These are phyloP conservation scores for Bombus polaris DNA, from an alignment of 1,140 invertebrate species.

Conservation along the genomic window DNA sequence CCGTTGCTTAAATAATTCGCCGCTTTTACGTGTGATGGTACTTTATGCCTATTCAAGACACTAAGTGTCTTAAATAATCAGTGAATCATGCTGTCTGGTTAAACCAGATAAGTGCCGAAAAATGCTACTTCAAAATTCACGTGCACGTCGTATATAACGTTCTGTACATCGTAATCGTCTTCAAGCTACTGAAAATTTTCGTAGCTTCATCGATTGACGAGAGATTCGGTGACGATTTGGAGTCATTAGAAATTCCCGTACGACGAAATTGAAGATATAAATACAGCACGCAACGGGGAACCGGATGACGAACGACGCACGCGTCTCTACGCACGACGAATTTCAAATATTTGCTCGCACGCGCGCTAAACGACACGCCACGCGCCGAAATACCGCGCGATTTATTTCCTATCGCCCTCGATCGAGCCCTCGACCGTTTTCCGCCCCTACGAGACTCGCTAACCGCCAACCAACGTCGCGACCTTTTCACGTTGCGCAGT, in stretches of 20 bases:
- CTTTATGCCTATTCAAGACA: background rate
- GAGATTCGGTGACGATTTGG: background rate
- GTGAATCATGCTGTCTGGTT: background rate
- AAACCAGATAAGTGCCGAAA: background rate
- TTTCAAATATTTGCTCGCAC: conserved; percentile 56
- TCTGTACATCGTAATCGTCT: background rate
- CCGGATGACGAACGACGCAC: background rate
- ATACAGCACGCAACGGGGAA: background rate
- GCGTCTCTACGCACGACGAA: conserved; percentile 42
- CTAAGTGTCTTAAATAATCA: conserved; percentile 23
- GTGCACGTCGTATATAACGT: no score
- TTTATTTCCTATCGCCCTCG: conserved; percentile 38
- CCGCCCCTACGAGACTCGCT: background rate
- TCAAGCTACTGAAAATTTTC: background rate
- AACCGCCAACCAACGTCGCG: background rate
- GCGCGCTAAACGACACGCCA: conserved; percentile 27
- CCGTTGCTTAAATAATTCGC: background rate
- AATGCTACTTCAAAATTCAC: background rate
- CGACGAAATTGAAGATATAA: background rate
- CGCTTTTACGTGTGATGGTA: conserved; percentile 7
- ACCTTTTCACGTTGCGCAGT: conserved; percentile 19
- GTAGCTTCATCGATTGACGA: background rate
- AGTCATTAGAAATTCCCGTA: no score
- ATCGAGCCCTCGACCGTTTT: background rate
- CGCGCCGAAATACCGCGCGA: conserved; percentile 45